phyloP scores from a whole-genome alignment of 1,140 invertebrate species.

The fruit fly (Drosophila melanogaster) region DNA sequence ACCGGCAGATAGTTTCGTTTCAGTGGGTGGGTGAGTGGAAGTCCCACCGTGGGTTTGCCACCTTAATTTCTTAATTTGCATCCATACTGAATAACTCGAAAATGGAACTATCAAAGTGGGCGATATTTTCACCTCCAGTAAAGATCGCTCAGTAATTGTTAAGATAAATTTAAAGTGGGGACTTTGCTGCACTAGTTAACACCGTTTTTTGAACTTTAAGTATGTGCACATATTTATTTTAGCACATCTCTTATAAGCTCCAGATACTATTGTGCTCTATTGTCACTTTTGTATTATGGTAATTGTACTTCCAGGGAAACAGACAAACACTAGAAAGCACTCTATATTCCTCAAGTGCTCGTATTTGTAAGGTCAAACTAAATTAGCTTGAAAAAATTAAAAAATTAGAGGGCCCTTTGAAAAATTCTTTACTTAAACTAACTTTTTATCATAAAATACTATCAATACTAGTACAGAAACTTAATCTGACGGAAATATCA shows the following conservation, averaged over 20 bases:
- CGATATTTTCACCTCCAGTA: neutral
- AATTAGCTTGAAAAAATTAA: neutral
- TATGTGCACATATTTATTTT: constrained; percentile 17
- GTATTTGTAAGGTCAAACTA: neutral
- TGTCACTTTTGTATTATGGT: neutral
- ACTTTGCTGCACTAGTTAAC: constrained; percentile 7
- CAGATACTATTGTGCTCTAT: constrained; percentile 1
- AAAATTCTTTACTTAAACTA: too few species aligned
- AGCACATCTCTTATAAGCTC: constrained; percentile 8
- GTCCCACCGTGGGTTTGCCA: neutral
- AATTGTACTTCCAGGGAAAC: constrained; percentile 1
- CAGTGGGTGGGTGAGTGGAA: constrained; percentile 17
- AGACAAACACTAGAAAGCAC: neutral
- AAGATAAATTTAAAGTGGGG: neutral
- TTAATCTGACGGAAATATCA: neutral
- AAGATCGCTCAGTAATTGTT: neutral
- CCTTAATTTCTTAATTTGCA: neutral
- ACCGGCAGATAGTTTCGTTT: constrained; percentile 14
- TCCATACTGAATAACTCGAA: neutral
- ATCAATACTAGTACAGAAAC: neutral
- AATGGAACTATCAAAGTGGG: constrained; percentile 1
- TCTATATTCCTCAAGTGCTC: neutral
- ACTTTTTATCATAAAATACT: too few species aligned
- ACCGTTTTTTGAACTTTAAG: neutral
- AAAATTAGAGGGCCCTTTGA: too few species aligned